Evolutionary conservation across 2,113 vertebrate genomes (phyloP).

Genomic region (Engraulis encrasicolus): DNA sequence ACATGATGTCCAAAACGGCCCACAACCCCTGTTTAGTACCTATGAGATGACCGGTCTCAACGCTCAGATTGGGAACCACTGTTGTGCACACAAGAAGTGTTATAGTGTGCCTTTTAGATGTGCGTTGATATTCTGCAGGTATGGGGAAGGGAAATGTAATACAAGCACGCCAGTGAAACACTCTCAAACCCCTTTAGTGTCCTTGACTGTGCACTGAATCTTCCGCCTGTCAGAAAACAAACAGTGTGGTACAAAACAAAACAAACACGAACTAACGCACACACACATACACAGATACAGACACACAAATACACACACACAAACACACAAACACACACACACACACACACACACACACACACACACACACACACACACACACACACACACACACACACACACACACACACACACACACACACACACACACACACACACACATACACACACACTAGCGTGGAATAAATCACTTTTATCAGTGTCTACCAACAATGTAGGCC

Average conservation of each 20-base stretch:
- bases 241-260: neutral
- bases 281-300: neutral
- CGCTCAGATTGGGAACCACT: no score
- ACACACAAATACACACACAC: slow-evolving; percentile 14
- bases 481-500: neutral
- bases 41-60: no score
- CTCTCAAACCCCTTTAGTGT: neutral
- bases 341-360: neutral
- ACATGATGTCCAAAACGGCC: no score
- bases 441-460: neutral
- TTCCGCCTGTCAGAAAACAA: neutral
- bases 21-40: no score
- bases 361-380: neutral
- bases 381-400: slow-evolving; percentile 8
- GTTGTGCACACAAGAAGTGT: no score
- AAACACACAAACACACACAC: neutral
- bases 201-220: slow-evolving; percentile 1
- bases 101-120: no score
- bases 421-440: neutral
- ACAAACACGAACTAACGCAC: neutral
- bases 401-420: slow-evolving; percentile 4
- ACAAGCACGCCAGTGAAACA: neutral
- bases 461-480: slow-evolving; percentile 13
- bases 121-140: no score
- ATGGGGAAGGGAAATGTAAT: neutral